These are phyloP conservation scores for Troides aeacus DNA, from an alignment of 2,888 invertebrate species.

Conservation along the genomic window DNA sequence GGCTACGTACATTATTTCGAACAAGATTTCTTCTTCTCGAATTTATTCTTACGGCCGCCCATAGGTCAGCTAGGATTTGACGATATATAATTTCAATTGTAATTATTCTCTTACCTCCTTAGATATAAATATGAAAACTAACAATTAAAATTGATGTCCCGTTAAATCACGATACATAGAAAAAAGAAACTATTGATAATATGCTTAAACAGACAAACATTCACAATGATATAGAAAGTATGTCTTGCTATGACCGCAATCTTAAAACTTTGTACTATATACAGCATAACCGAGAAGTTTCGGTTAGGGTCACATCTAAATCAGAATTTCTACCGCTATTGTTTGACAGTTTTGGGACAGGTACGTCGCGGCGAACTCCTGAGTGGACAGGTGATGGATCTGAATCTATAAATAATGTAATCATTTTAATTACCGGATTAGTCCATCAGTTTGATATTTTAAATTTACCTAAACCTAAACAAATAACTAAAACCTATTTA, in stretches of 20 bases:
- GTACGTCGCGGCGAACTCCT: slow-evolving; percentile 6
- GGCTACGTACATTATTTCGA: slow-evolving; percentile 18
- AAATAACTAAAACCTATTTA: no score
- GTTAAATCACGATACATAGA: no score
- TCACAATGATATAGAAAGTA: background rate
- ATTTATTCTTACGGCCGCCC: slow-evolving; percentile 3
- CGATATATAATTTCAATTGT: slow-evolving; percentile 1
- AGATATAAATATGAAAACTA: background rate
- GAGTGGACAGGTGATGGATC: slow-evolving; percentile 16
- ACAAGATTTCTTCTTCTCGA: slow-evolving; percentile 21
- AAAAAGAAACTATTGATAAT: background rate
- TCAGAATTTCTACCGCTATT: slow-evolving; percentile 18
- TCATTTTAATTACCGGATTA: background rate
- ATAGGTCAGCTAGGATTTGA: background rate
- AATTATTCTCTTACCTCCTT: background rate
- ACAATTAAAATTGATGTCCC: background rate
- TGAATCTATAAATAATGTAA: slow-evolving; percentile 9
- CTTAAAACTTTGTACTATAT: slow-evolving; percentile 16
- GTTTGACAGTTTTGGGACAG: slow-evolving; percentile 28
- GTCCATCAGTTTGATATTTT: background rate
- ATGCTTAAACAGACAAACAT: background rate
- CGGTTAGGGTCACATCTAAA: slow-evolving; percentile 16
- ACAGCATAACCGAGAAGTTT: slow-evolving; percentile 20
- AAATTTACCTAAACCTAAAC: background rate
- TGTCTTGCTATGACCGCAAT: background rate